Evolutionary conservation across 1,140 invertebrate genomes (phyloP).

Genomic region (Drosophila nikananu): DNA sequence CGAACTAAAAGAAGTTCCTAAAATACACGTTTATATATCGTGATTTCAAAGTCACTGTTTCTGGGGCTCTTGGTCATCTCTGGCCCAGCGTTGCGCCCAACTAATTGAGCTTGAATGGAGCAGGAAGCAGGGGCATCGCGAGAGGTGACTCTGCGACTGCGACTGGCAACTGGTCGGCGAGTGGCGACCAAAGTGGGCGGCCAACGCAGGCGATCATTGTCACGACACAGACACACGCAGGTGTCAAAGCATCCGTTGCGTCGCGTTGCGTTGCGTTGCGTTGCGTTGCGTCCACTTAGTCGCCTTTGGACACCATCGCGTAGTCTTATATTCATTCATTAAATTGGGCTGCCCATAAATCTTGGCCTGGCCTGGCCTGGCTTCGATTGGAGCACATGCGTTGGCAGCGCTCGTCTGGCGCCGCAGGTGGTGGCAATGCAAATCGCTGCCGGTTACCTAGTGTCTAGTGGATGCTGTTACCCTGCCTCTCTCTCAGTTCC

Average conservation of each 20-base stretch:
- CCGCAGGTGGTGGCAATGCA: constrained; percentile 32
- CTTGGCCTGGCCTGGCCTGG: constrained; percentile 34
- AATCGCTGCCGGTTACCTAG: constrained; percentile 47
- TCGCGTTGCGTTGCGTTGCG: constrained; percentile 32
- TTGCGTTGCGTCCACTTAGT: constrained; percentile 61
- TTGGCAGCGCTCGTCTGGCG: constrained; percentile 47
- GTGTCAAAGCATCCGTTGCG: constrained; percentile 77
- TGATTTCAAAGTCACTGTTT: neutral
- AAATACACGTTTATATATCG: too few relatives aligned
- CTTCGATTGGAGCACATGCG: constrained; percentile 42
- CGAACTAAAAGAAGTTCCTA: too few relatives aligned
- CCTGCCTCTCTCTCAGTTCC: neutral
- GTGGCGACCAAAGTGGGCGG: constrained; percentile 52
- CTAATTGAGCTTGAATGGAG: constrained; percentile 74
- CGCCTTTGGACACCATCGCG: constrained; percentile 15
- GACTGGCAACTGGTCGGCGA: neutral
- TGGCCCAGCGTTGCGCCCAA: constrained; percentile 23
- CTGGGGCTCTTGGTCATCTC: constrained; percentile 4
- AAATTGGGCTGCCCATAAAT: constrained; percentile 73
- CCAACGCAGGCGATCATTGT: constrained; percentile 79
- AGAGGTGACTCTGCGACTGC: neutral
- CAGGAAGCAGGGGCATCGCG: constrained; percentile 30
- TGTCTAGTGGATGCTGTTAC: constrained; percentile 7
- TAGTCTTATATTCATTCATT: constrained; percentile 68
- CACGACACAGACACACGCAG: constrained; percentile 68